A percentile compares a stretch with the other conserved stretches of the same genome.
These are phyloP conservation scores for Rhamnusium bicolor DNA, from an alignment of 2,888 invertebrate species.

Conservation along the genomic window DNA sequence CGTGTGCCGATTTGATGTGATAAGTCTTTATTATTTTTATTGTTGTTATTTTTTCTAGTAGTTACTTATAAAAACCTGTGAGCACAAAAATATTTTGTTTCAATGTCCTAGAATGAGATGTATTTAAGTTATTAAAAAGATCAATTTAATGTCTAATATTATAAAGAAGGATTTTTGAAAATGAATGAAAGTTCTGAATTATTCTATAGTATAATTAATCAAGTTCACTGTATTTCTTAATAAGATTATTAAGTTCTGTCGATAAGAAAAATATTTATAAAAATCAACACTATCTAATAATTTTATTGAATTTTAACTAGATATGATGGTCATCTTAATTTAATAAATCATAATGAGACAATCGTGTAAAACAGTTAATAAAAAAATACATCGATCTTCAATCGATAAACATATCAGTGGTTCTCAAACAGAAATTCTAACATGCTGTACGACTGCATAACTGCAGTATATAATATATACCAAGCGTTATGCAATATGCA, in stretches of 20 bases:
- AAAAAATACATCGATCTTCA: not conserved
- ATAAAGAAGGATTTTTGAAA: not conserved
- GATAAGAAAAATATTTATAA: not conserved
- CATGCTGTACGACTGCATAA: not conserved
- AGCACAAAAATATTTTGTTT: constrained; percentile 13
- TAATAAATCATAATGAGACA: too few species aligned
- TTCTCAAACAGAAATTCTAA: not conserved
- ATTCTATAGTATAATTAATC: not conserved
- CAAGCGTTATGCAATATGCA: too few species aligned
- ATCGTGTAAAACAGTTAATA: too few species aligned
- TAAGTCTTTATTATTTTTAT: constrained; percentile 29
- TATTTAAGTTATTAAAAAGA: not conserved
- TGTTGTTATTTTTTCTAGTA: constrained; percentile 23
- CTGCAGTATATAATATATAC: too few species aligned
- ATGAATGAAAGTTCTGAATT: not conserved
- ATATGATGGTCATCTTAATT: not conserved
- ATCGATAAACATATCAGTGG: not conserved
- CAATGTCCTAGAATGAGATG: too few species aligned
- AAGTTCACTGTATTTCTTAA: not conserved
- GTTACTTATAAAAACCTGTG: not conserved
- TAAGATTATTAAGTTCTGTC: too few species aligned
- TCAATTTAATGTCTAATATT: not conserved
- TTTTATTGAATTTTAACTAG: not conserved
- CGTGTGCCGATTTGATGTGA: constrained; percentile 34
- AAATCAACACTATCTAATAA: not conserved